Conservation (phyloP, 2,113 vertebrate species). For the Trematocara unimaculatum region DNA sequence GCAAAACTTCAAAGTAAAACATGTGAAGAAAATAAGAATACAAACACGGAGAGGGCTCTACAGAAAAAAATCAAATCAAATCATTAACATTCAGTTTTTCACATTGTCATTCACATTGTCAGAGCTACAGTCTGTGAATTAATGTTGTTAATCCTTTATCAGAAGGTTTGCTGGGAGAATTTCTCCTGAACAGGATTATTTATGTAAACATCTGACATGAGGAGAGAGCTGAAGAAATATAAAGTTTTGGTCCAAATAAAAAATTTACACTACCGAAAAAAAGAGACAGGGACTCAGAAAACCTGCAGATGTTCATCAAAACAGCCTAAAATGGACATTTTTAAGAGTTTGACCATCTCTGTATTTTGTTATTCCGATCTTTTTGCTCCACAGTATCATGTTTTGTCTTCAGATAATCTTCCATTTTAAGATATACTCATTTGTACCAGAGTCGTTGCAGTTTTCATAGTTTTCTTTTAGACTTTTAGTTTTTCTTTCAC, state of each 20-base stretch:
- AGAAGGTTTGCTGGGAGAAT: neutral
- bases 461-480: neutral
- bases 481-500: neutral
- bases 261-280: rapidly evolving
- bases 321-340: neutral
- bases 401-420: neutral
- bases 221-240: neutral
- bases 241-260: neutral
- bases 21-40: neutral
- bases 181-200: neutral
- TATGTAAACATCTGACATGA: neutral
- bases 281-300: rapidly evolving
- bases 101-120: neutral
- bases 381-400: neutral
- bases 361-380: neutral
- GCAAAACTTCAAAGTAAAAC: neutral
- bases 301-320: neutral
- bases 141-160: neutral
- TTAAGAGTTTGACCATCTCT: rapidly evolving
- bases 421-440: neutral
- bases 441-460: neutral
- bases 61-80: neutral
- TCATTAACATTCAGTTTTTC: neutral
- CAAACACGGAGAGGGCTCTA: neutral
- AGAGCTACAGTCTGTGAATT: neutral